Conservation (phyloP, 2,888 invertebrate species). For the Caradrina clavipalpis region DNA sequence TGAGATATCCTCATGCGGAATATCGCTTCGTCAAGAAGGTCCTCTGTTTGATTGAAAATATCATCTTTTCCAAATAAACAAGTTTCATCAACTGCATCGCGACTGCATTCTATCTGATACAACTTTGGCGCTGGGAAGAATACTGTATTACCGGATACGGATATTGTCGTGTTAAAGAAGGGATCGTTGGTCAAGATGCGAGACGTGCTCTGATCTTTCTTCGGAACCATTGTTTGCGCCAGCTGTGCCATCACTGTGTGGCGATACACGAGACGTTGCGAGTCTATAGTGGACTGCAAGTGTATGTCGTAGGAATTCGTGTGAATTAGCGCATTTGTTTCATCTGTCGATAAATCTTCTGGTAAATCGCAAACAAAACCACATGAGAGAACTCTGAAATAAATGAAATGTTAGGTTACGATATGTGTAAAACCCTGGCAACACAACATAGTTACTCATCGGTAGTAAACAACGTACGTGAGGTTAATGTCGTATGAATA, state of each 20-base stretch:
- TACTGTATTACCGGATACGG: slow-evolving; percentile 88
- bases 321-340: slow-evolving; percentile 84
- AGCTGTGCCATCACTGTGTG: slow-evolving; percentile 82
- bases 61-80: slow-evolving; percentile 81
- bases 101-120: slow-evolving; percentile 81
- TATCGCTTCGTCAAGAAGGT: slow-evolving; percentile 67
- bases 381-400: slow-evolving; percentile 87
- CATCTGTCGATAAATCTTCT: slow-evolving; percentile 81
- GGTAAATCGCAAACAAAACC: slow-evolving; percentile 91
- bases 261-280: slow-evolving; percentile 82
- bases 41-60: slow-evolving; percentile 76
- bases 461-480: slow-evolving; percentile 77
- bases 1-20: slow-evolving; percentile 80
- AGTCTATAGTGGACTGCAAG: slow-evolving; percentile 80
- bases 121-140: slow-evolving; percentile 92
- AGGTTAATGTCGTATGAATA: slow-evolving; percentile 87
- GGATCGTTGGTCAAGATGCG: slow-evolving; percentile 91
- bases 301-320: slow-evolving; percentile 90
- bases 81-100: slow-evolving; percentile 80
- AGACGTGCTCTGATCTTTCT: slow-evolving; percentile 88
- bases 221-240: slow-evolving; percentile 74
- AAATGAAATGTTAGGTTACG: slow-evolving; percentile 26
- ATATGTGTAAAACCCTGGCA: not conserved
- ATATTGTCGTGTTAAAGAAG: slow-evolving; percentile 90
- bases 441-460: not conserved